phyloP scores from a whole-genome alignment of 2,113 vertebrate genomes.

The Tychaedon coryphoeus region DNA sequence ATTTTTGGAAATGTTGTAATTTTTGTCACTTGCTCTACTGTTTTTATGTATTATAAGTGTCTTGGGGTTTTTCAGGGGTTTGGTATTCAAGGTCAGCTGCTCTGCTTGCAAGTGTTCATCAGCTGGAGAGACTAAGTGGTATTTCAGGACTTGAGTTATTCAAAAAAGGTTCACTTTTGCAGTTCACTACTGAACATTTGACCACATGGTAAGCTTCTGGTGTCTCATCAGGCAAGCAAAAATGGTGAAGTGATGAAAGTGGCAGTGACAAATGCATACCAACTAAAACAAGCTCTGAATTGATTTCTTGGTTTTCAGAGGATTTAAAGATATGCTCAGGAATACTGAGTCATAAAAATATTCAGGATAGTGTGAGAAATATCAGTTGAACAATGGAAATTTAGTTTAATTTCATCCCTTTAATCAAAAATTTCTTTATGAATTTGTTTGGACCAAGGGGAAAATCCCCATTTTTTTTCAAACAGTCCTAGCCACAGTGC shows the following conservation, averaged over 20 bases:
- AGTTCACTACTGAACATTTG: neutral
- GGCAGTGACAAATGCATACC: neutral
- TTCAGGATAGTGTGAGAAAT: neutral
- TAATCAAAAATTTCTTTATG: neutral
- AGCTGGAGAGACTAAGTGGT: neutral
- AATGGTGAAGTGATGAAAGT: neutral
- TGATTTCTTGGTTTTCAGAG: neutral
- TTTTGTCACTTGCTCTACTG: neutral
- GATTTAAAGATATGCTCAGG: neutral
- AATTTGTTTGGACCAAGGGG: neutral
- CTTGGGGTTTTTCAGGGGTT: neutral
- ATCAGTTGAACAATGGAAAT: neutral
- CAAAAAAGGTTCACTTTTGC: neutral
- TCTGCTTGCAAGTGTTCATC: neutral
- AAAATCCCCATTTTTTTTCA: neutral
- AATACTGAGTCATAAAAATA: neutral
- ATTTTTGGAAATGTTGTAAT: neutral
- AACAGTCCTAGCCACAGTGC: neutral
- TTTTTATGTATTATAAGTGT: neutral
- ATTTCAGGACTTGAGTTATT: neutral
- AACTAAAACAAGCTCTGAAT: neutral
- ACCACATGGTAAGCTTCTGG: neutral
- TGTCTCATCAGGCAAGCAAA: neutral
- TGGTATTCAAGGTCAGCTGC: neutral
- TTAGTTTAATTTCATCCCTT: neutral